phyloP scores from a whole-genome alignment of 2,888 invertebrate species.

The Ophion slaviceki region DNA sequence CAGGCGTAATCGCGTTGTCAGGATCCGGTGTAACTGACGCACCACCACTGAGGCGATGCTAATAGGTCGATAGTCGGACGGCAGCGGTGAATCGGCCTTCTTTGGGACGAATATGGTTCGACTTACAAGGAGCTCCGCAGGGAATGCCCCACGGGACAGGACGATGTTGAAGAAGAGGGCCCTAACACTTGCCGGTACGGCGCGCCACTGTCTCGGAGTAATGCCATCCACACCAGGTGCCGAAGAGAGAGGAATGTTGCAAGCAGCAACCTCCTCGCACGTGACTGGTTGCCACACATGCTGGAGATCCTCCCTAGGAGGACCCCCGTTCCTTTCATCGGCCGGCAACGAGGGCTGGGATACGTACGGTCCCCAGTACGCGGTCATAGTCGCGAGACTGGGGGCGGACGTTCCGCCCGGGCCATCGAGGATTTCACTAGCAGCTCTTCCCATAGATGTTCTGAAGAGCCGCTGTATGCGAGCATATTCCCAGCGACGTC shows the following conservation, averaged over 20 bases:
- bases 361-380: constrained; percentile 29
- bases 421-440: constrained; percentile 54
- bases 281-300: constrained; percentile 54
- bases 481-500: constrained; percentile 84
- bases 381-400: constrained; percentile 2
- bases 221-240: constrained; percentile 19
- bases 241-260: not conserved
- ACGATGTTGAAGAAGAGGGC: constrained; percentile 47
- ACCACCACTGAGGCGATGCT: constrained; percentile 56
- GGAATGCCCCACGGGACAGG: constrained; percentile 31
- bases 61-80: constrained; percentile 64
- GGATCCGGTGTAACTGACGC: constrained; percentile 58
- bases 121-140: constrained; percentile 38
- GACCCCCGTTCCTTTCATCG: not conserved
- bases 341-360: not conserved
- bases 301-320: constrained; percentile 15
- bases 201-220: constrained; percentile 30
- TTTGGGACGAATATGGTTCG: constrained; percentile 50
- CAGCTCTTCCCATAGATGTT: constrained; percentile 40
- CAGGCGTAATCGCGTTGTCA: constrained; percentile 44
- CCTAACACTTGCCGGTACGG: constrained; percentile 20
- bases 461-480: constrained; percentile 63
- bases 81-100: constrained; percentile 33
- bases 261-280: constrained; percentile 31
- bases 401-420: constrained; percentile 28